phyloP scores from a whole-genome alignment of 2,113 vertebrate species.

The Lepus americanus region DNA sequence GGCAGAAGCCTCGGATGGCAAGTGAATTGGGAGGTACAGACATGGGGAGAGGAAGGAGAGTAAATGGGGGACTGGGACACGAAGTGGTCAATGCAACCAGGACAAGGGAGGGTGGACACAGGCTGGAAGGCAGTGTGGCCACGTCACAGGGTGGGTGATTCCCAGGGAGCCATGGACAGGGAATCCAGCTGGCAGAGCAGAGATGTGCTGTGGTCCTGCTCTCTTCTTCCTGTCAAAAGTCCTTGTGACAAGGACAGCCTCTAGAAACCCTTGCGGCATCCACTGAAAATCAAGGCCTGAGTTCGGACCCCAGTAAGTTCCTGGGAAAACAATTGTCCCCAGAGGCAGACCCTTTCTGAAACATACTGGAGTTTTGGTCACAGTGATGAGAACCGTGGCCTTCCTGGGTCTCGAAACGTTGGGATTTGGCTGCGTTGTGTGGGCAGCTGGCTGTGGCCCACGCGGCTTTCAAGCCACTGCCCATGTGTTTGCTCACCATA shows the following conservation, averaged over 20 bases:
- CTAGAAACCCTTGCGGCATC: neutral
- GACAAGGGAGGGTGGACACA: no score
- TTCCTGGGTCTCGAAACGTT: neutral
- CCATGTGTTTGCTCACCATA: neutral
- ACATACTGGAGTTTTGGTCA: no score
- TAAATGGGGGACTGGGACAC: neutral
- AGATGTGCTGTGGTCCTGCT: neutral
- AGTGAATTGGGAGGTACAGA: neutral
- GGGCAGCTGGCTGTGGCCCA: neutral
- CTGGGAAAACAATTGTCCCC: neutral
- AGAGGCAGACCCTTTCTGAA: neutral
- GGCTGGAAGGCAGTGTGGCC: no score
- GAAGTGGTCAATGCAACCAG: neutral
- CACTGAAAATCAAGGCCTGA: neutral
- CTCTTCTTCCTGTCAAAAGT: neutral
- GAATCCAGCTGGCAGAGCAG: neutral
- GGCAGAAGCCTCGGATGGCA: neutral
- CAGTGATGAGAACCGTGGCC: neutral
- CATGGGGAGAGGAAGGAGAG: no score
- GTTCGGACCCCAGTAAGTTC: neutral
- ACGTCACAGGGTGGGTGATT: neutral
- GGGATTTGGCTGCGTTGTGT: neutral
- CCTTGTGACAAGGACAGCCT: neutral
- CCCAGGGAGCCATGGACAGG: neutral
- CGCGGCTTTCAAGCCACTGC: neutral